Conservation (phyloP, 2,113 vertebrate species). For the Artemisiospiza belli region DNA sequence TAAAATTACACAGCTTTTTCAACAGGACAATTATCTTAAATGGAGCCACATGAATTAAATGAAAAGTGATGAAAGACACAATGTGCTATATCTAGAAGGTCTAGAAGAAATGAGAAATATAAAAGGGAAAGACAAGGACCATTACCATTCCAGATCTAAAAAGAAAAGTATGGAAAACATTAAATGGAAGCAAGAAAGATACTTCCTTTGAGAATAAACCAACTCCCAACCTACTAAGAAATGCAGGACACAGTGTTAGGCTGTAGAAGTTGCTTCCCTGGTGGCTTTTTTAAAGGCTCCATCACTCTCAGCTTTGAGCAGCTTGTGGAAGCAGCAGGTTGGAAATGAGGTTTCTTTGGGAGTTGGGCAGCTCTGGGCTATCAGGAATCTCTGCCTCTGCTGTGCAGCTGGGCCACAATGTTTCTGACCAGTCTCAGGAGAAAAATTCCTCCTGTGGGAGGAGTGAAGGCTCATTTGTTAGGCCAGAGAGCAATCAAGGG, state of each 20-base stretch:
- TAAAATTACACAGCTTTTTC: neutral
- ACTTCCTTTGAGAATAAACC: neutral
- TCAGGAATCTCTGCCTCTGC: neutral
- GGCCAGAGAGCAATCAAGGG: neutral
- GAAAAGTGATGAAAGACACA: neutral
- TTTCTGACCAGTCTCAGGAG: neutral
- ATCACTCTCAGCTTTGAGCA: rapidly evolving
- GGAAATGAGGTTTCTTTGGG: neutral
- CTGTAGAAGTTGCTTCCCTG: neutral
- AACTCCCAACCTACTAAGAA: neutral
- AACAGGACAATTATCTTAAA: neutral
- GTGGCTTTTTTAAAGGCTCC: neutral
- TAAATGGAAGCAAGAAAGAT: neutral
- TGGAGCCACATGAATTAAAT: neutral
- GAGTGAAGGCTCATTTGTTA: neutral
- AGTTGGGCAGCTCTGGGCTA: neutral
- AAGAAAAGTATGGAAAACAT: neutral
- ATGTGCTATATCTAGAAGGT: neutral
- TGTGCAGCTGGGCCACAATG: neutral
- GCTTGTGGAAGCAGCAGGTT: neutral
- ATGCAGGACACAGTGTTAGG: neutral
- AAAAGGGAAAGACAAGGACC: neutral
- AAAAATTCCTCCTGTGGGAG: neutral
- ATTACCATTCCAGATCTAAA: neutral
- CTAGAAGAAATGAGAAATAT: neutral